Conservation (phyloP, 2,888 invertebrate genomes). For the Tubulanus polymorphus region DNA sequence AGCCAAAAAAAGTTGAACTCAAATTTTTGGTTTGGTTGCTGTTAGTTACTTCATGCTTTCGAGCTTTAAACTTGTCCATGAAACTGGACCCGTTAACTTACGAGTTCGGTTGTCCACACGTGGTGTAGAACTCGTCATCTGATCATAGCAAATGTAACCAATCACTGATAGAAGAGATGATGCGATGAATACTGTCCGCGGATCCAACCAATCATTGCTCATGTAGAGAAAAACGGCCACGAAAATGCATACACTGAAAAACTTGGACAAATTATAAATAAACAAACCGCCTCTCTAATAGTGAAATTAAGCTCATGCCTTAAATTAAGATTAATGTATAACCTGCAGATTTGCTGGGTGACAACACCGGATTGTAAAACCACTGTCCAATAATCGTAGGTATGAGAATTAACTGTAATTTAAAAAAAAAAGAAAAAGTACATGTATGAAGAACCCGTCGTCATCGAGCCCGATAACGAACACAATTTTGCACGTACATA, state of each 20-base stretch:
- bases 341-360: slow-evolving; percentile 71
- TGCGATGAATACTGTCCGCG: slow-evolving; percentile 36
- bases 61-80: too few relatives aligned
- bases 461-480: too few relatives aligned
- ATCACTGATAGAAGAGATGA: slow-evolving; percentile 42
- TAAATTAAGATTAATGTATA: slow-evolving; percentile 4
- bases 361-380: slow-evolving; percentile 73
- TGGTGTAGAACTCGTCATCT: too few relatives aligned
- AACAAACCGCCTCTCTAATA: background rate
- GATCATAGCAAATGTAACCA: slow-evolving; percentile 36
- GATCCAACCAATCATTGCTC: slow-evolving; percentile 34
- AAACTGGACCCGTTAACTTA: background rate
- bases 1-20: too few relatives aligned
- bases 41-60: too few relatives aligned
- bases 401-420: slow-evolving; percentile 65
- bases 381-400: slow-evolving; percentile 68
- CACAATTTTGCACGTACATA: too few relatives aligned
- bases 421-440: slow-evolving; percentile 10
- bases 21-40: too few relatives aligned
- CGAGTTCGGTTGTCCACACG: background rate
- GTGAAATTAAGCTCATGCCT: background rate
- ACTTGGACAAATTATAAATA: slow-evolving; percentile 4
- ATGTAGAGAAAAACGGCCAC: slow-evolving; percentile 46
- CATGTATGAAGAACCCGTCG: too few relatives aligned
- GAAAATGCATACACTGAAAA: slow-evolving; percentile 47